Evolutionary conservation across 1,140 invertebrate species (phyloP), one percentile per base, ranked within the genome.

Genomic region (Cherax quadricarinatus): DNA sequence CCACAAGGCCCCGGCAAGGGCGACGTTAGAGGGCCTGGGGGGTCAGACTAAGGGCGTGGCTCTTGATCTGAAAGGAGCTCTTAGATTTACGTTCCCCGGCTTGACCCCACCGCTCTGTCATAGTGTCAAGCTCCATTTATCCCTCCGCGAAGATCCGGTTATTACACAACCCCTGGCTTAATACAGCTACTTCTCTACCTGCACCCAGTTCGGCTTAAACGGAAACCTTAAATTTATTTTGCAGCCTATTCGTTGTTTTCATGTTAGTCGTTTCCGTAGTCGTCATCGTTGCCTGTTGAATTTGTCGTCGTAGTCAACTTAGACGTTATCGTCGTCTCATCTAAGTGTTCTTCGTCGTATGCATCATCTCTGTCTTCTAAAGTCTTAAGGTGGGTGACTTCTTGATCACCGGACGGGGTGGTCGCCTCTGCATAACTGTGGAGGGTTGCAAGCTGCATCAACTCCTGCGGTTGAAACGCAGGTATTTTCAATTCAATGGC

Each of bases 31-130:
- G 9, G 57, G 57, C 16, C 57, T 10, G 16, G 16, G 16, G 16
- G 62, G 83, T 70, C 18, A 16, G 18, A 30, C 24, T n/a, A 12
- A 48, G 24, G 60, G 53, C 66, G 60, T 48, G 83, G 83, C 83
- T 70, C 60, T 41, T 85, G 83, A 85, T 70, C 83, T 70, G 83
- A 85, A 16, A 70, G 83, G 60, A 70, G 48, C 83, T 53, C 24
- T 70, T 49, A 78, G 86, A 88, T 88, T 88, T 88, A 88, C 86
- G 75, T 48, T 57, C 53, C 60, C 86, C 73, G 53, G 3, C 80
- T 48, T 80, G 86, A 88, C 86, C 86, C 79, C 75, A 48, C 24
- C 86, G 51, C 86, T 88, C 73, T 88, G 86, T 88, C 78, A 88
- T 48, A 75, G 60, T 62, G 86, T 88, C 86, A 75, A 81, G 75